A percentile compares a stretch with the other conserved stretches of the same genome.
These are phyloP conservation scores for Lytechinus pictus DNA, from an alignment of 35 echinoderm and acorn worm species.

Conservation along the genomic window DNA sequence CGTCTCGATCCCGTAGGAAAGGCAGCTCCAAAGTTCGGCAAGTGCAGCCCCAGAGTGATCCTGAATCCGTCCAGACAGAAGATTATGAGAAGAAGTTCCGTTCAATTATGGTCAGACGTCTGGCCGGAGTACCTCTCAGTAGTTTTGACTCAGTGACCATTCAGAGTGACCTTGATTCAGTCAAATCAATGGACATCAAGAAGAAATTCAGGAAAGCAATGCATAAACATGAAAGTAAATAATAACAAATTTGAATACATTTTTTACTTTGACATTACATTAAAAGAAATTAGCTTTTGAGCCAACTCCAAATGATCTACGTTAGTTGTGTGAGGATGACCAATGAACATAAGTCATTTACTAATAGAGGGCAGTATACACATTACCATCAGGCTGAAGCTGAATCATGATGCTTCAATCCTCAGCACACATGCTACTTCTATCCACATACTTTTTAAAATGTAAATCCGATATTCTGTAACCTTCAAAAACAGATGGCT, in stretches of 20 bases:
- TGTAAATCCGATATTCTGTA: not conserved
- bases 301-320: not conserved
- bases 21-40: not conserved
- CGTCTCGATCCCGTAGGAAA: not conserved
- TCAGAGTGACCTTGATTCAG: slow-evolving; percentile 89
- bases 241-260: not conserved
- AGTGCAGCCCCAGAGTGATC: slow-evolving; percentile 52
- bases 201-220: slow-evolving; percentile 63
- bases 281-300: not conserved
- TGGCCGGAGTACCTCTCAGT: slow-evolving; percentile 79
- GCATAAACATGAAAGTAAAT: slow-evolving; percentile 50
- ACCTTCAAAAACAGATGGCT: not conserved
- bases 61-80: slow-evolving; percentile 88
- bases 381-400: not conserved
- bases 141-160: slow-evolving; percentile 79
- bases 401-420: not conserved
- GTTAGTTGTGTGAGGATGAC: not conserved
- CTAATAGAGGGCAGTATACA: not conserved
- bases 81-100: slow-evolving; percentile 89
- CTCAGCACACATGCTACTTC: not conserved
- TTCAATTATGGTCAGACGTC: slow-evolving; percentile 84
- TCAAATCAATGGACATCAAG: slow-evolving; percentile 60
- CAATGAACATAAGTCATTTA: not conserved
- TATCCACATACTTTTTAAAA: not conserved
- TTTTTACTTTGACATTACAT: not conserved